Evolutionary conservation across 2,113 vertebrate genomes (phyloP).

Genomic region (Rhizomys pruinosus): DNA sequence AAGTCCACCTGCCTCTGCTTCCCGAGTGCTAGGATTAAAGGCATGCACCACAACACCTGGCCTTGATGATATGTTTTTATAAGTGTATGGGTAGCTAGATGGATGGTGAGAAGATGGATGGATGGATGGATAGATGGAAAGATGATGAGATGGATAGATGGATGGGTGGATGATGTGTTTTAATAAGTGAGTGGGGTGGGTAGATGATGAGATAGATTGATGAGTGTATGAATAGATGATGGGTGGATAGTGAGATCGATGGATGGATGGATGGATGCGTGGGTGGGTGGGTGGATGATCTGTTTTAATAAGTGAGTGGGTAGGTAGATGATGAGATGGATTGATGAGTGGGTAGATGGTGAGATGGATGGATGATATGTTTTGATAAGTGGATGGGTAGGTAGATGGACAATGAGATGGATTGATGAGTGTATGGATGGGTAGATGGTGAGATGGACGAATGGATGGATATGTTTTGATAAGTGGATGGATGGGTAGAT

Average conservation of each 20-base stretch:
- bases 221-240: no score
- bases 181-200: background rate
- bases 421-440: background rate
- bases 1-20: no score
- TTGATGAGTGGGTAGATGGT: background rate
- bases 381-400: background rate
- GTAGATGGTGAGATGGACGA: background rate
- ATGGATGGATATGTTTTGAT: background rate
- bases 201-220: accelerated
- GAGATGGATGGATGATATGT: no score
- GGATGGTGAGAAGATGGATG: background rate
- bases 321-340: background rate
- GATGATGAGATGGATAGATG: background rate
- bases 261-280: background rate
- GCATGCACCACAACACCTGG: no score
- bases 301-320: accelerated
- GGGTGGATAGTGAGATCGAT: background rate
- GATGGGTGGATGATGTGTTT: background rate
- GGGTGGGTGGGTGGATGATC: no score
- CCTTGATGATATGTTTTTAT: no score
- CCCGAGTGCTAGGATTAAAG: no score
- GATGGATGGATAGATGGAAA: background rate
- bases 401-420: background rate
- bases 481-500: background rate
- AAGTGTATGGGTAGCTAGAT: background rate